A percentile compares a stretch with the other conserved stretches of the same genome.
phyloP scores from a whole-genome alignment of 2,888 invertebrate species.

The Luperina nickerlii region DNA sequence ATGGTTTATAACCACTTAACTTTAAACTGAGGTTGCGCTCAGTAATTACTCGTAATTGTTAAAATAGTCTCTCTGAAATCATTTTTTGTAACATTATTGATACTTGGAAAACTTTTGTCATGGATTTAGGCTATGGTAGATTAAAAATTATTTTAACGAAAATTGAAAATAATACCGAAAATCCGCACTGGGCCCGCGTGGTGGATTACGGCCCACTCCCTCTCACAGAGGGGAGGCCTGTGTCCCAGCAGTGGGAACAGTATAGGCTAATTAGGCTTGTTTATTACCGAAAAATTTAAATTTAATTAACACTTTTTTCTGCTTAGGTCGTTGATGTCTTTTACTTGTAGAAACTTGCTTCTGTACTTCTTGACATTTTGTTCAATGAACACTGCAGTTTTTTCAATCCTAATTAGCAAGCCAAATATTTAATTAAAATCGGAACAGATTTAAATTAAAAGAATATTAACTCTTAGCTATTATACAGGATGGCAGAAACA shows the following conservation, averaged over 20 bases:
- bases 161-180: background rate
- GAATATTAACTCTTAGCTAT: background rate
- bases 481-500: background rate
- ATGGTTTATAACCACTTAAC: slow-evolving; percentile 83
- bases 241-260: too few species aligned
- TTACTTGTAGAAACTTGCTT: slow-evolving; percentile 11
- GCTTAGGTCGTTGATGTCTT: slow-evolving; percentile 41
- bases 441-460: background rate
- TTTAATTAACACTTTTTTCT: background rate
- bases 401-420: background rate
- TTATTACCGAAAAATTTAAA: too few species aligned
- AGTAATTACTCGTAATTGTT: slow-evolving; percentile 74
- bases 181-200: too few species aligned
- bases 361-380: background rate
- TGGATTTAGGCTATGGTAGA: background rate
- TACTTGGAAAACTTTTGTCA: slow-evolving; percentile 33
- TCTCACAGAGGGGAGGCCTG: too few species aligned
- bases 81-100: slow-evolving; percentile 54
- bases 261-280: too few species aligned
- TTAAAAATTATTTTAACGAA: background rate
- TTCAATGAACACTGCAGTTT: background rate
- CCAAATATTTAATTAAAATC: background rate
- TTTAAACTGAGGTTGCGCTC: slow-evolving; percentile 70
- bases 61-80: slow-evolving; percentile 68
- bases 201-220: too few species aligned